Percentiles rank a stretch among this genome's conserved stretches.
These are phyloP conservation scores for Drosophila funebris DNA, from an alignment of 1,140 invertebrate genomes.

Conservation along the genomic window DNA sequence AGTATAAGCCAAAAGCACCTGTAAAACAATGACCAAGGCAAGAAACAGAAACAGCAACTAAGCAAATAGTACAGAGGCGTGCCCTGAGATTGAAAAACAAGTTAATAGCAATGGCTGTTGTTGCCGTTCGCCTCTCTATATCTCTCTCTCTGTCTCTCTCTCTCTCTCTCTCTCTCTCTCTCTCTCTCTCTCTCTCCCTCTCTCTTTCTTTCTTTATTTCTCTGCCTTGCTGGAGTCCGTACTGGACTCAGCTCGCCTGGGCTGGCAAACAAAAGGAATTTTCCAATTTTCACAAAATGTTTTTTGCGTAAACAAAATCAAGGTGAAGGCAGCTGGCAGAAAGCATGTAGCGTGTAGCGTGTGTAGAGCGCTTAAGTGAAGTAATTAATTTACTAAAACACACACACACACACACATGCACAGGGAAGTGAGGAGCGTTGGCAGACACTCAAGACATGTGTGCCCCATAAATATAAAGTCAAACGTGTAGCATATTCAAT, in stretches of 20 bases:
- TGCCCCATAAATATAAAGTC: constrained; percentile 59
- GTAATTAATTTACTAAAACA: constrained; percentile 71
- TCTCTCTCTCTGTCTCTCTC: neutral
- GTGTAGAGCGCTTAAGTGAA: constrained; percentile 50
- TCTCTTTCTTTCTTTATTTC: neutral
- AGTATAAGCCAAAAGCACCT: constrained; percentile 63
- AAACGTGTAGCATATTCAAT: constrained; percentile 68
- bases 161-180: neutral
- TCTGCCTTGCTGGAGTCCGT: neutral
- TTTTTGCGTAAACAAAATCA: constrained; percentile 55
- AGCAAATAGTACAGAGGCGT: constrained; percentile 64
- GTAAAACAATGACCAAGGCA: constrained; percentile 64
- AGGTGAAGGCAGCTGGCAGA: constrained; percentile 20
- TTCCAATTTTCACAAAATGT: constrained; percentile 66
- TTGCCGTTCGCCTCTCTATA: constrained; percentile 21
- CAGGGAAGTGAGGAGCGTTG: too few species aligned
- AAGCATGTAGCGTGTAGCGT: neutral
- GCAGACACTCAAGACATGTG: constrained; percentile 19
- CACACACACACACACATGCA: constrained; percentile 22
- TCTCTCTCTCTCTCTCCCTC: neutral
- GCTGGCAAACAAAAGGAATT: constrained; percentile 61
- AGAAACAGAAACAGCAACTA: constrained; percentile 39
- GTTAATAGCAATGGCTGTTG: constrained; percentile 69
- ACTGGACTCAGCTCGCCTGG: neutral
- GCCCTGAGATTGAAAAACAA: constrained; percentile 74